Evolutionary conservation across 92 coral and sea anemone genomes (phyloP).

Genomic region (Scolanthus callimorphus): DNA sequence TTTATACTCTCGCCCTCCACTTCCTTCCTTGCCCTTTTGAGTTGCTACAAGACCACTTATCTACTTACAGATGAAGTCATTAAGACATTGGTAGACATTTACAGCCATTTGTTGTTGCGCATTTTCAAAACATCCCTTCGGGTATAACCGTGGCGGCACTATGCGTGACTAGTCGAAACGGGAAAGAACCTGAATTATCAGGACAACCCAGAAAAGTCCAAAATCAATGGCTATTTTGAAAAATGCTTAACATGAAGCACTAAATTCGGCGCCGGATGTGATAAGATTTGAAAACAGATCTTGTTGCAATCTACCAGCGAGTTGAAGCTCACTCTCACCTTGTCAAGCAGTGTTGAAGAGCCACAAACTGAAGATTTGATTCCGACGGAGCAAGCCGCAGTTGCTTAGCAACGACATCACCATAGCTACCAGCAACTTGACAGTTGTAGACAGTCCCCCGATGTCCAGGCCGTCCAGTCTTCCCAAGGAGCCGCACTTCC

Average conservation of each 20-base stretch:
- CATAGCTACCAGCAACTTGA: constrained; percentile 2
- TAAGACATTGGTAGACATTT: no score
- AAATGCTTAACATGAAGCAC: neutral
- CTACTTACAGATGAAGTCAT: no score
- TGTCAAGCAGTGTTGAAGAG: constrained; percentile 27
- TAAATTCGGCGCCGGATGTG: no score
- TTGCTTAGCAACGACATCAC: constrained; percentile 23
- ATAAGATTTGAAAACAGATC: no score
- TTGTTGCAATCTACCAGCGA: neutral
- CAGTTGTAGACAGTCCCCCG: constrained; percentile 36
- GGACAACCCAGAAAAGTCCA: neutral
- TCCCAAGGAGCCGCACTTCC: neutral
- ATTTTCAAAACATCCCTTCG: no score
- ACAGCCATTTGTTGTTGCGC: no score
- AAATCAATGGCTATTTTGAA: neutral
- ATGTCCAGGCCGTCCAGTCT: constrained; percentile 31
- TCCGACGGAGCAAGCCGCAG: neutral
- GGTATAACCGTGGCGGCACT: no score
- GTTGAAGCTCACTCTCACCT: constrained; percentile 8
- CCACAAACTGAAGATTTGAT: neutral
- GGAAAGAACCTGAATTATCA: no score
- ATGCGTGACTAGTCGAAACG: no score
- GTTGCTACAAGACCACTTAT: no score
- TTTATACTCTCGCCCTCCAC: no score
- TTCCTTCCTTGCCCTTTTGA: no score